phyloP scores from a whole-genome alignment of 2,113 vertebrate genomes.

The Hippopotamus amphibius region DNA sequence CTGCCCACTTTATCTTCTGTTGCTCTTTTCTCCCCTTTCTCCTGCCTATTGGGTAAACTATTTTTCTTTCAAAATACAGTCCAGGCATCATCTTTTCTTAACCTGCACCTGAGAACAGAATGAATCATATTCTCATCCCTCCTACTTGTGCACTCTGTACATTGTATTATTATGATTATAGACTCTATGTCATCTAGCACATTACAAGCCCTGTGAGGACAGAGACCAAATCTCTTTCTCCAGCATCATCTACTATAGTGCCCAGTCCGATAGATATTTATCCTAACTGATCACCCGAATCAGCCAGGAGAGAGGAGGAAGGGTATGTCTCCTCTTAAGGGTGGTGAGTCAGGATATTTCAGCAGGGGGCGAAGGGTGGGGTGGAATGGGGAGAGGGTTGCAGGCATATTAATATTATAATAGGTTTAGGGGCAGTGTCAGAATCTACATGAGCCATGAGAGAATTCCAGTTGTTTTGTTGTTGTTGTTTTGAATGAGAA shows the following conservation, averaged over 20 bases:
- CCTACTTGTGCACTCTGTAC: not conserved
- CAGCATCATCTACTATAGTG: not conserved
- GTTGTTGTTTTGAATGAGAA: not conserved
- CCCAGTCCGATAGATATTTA: not conserved
- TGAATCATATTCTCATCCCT: not conserved
- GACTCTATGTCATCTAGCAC: not conserved
- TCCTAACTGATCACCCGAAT: not conserved
- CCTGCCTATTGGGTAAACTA: not conserved
- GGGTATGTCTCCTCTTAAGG: not conserved
- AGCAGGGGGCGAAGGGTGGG: not conserved
- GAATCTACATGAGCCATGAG: not conserved
- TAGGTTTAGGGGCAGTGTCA: not conserved
- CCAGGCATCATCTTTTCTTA: not conserved
- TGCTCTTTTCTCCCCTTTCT: not conserved
- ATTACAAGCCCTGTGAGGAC: not conserved
- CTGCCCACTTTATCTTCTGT: not conserved
- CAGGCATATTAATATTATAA: not conserved
- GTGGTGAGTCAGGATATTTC: not conserved
- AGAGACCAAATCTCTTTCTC: not conserved
- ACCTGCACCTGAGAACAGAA: not conserved
- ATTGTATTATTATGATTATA: not conserved
- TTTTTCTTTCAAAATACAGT: constrained; percentile 43
- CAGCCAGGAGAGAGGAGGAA: not conserved
- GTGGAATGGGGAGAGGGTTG: not conserved
- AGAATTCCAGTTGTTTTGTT: not conserved